Percentiles rank a stretch among this genome's conserved stretches.
Conservation (phyloP, 1,140 invertebrate species). For the Procambarus clarkii region DNA sequence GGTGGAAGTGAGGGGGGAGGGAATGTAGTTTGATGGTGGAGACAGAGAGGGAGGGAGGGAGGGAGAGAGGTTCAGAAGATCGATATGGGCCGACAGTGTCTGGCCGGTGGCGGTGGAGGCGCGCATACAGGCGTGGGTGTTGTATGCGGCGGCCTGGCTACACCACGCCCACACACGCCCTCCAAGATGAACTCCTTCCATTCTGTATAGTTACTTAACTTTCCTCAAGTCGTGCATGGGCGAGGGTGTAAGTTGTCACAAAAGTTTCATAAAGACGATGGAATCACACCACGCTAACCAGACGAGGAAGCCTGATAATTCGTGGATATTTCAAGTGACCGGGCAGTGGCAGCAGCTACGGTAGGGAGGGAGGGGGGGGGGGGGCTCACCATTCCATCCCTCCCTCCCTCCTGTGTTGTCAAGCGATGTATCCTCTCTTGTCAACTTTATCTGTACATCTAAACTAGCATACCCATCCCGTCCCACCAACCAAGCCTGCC, state of each 20-base stretch:
- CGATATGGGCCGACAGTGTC: conserved; percentile 16
- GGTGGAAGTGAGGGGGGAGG: background rate
- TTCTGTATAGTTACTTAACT: background rate
- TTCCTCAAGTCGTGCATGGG: background rate
- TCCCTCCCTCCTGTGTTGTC: too few species aligned
- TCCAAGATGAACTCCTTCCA: background rate
- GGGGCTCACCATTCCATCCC: too few species aligned
- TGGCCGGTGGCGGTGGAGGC: background rate
- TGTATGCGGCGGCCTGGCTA: background rate
- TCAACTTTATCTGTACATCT: too few species aligned
- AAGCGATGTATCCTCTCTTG: too few species aligned
- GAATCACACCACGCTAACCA: background rate
- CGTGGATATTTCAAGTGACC: background rate
- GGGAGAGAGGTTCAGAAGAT: background rate
- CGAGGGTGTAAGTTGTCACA: too few species aligned
- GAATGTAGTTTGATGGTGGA: background rate
- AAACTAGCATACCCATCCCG: too few species aligned
- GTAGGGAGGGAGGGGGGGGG: too few species aligned
- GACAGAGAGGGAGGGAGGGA: background rate
- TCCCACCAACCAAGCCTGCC: too few species aligned
- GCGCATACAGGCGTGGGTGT: background rate
- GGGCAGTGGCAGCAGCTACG: background rate
- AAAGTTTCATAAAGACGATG: background rate
- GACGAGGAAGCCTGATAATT: background rate
- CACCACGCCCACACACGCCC: background rate